Percentiles rank a stretch among this genome's conserved stretches.
phyloP scores from a whole-genome alignment of 1,140 invertebrate species.

The Psilanteris sp. region DNA sequence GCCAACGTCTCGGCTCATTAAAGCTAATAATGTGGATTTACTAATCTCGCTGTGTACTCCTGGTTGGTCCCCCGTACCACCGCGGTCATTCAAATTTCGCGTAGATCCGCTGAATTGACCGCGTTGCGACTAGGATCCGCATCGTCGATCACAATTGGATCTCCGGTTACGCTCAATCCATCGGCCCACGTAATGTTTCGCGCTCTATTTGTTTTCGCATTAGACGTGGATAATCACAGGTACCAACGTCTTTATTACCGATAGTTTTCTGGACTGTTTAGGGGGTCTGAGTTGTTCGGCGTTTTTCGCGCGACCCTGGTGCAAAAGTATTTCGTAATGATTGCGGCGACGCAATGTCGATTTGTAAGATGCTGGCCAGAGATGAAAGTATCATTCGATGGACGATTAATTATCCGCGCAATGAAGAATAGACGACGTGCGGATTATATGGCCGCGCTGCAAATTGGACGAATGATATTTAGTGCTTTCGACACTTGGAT shows the following conservation, averaged over 20 bases:
- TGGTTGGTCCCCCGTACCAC: not conserved
- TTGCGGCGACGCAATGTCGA: conserved; percentile 29
- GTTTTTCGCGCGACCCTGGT: too few relatives aligned
- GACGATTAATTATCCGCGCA: conserved; percentile 24
- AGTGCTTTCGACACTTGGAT: conserved; percentile 32
- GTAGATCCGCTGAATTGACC: too few relatives aligned
- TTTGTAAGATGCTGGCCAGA: conserved; percentile 43
- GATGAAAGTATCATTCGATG: conserved; percentile 17
- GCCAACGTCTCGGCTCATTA: conserved; percentile 74
- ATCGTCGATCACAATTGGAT: too few relatives aligned
- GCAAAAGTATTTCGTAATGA: conserved; percentile 35
- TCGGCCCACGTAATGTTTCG: conserved; percentile 53
- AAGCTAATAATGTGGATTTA: conserved; percentile 77
- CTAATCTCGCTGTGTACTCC: conserved; percentile 65
- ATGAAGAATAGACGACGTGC: conserved; percentile 18
- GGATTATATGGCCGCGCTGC: not conserved
- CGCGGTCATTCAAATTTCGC: too few relatives aligned
- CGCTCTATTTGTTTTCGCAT: conserved; percentile 62
- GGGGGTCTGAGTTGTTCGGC: too few relatives aligned
- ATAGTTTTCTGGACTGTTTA: conserved; percentile 34
- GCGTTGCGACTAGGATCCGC: too few relatives aligned
- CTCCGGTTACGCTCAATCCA: too few relatives aligned
- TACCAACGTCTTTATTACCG: conserved; percentile 65
- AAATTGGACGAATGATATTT: too few relatives aligned
- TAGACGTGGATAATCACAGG: conserved; percentile 63